phyloP scores from a whole-genome alignment of 2,888 invertebrate genomes.

The Listrodromus nycthemerus region DNA sequence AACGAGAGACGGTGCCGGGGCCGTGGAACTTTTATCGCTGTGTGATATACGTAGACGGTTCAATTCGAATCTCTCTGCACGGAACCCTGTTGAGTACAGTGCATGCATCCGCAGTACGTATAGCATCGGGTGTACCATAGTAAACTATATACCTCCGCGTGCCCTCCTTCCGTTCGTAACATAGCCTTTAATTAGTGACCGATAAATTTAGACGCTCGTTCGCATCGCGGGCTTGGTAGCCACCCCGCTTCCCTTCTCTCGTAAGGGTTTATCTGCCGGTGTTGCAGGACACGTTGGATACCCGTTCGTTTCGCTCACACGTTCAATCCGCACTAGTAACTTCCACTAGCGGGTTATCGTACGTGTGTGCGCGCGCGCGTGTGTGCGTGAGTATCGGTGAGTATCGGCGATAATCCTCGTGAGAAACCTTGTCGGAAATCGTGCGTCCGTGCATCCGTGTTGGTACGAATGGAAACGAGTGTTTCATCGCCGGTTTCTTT shows the following conservation, averaged over 20 bases:
- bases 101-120: conserved; percentile 23
- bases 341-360: not conserved
- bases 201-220: conserved; percentile 74
- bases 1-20: conserved; percentile 52
- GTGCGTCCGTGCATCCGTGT: too few relatives aligned
- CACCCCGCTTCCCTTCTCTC: conserved; percentile 49
- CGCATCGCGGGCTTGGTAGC: conserved; percentile 59
- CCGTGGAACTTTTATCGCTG: conserved; percentile 57
- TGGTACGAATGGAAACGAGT: too few relatives aligned
- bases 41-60: conserved; percentile 72
- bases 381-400: too few relatives aligned
- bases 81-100: conserved; percentile 60
- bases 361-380: too few relatives aligned
- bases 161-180: conserved; percentile 73
- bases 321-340: conserved; percentile 48
- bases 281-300: conserved; percentile 45
- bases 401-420: too few relatives aligned
- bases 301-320: conserved; percentile 57
- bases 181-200: conserved; percentile 79
- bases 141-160: conserved; percentile 57
- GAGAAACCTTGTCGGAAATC: too few relatives aligned
- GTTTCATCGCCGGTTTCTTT: too few relatives aligned
- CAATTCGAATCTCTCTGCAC: conserved; percentile 73
- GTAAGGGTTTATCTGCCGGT: conserved; percentile 63
- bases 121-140: conserved; percentile 34